Conservation (phyloP, 2,113 vertebrate genomes). For the Anarrhichthys ocellatus region DNA sequence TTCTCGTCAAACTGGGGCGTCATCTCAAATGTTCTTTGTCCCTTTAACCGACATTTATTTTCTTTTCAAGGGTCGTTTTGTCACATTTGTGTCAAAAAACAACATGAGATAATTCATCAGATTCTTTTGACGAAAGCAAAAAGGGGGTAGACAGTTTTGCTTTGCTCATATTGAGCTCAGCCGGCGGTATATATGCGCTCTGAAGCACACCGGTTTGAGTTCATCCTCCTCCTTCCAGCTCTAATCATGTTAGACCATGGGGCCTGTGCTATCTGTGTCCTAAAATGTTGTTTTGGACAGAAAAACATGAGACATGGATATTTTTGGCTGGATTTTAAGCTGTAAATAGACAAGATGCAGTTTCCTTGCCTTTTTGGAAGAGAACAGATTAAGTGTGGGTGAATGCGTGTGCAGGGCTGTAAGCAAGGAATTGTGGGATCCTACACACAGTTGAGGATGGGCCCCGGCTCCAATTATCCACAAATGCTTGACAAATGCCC, state of each 20-base stretch:
- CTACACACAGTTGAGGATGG: neutral
- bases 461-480: neutral
- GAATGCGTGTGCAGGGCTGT: slow-evolving; percentile 7
- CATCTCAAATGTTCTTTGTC: slow-evolving; percentile 56
- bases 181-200: neutral
- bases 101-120: slow-evolving; percentile 5
- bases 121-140: neutral
- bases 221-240: slow-evolving; percentile 37
- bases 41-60: slow-evolving; percentile 15
- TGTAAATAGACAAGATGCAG: slow-evolving; percentile 37
- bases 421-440: slow-evolving; percentile 20
- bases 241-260: slow-evolving; percentile 50
- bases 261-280: slow-evolving; percentile 11
- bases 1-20: neutral
- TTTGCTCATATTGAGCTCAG: slow-evolving; percentile 17
- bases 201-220: slow-evolving; percentile 27
- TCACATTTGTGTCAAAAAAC: neutral
- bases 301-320: slow-evolving; percentile 7
- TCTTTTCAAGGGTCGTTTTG: slow-evolving; percentile 9
- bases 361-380: slow-evolving; percentile 33
- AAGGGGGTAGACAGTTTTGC: neutral
- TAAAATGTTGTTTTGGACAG: slow-evolving; percentile 25
- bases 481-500: slow-evolving; percentile 16
- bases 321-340: slow-evolving; percentile 25
- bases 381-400: slow-evolving; percentile 20